Evolutionary conservation across 2,113 vertebrate species (phyloP).

Genomic region (Mystacornis crossleyi): DNA sequence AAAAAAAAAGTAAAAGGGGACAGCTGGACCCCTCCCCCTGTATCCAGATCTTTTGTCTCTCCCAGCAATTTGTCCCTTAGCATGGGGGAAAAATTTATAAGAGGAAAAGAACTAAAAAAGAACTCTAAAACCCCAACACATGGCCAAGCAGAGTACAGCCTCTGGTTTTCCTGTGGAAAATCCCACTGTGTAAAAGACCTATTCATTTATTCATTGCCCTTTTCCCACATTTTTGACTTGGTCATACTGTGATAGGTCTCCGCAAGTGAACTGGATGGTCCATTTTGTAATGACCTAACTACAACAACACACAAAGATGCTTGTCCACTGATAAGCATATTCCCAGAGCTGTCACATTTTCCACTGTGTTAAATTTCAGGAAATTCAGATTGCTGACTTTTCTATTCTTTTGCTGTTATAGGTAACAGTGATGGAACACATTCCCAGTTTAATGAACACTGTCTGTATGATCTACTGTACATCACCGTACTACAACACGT

Average conservation of each 20-base stretch:
- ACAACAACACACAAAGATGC: neutral
- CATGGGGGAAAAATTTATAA: too few relatives aligned
- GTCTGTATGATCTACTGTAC: conserved; percentile 79
- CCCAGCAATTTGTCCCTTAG: too few relatives aligned
- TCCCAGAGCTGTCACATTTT: neutral
- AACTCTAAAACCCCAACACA: too few relatives aligned
- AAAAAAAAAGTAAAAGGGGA: too few relatives aligned
- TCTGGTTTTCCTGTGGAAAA: neutral
- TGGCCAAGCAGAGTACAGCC: neutral
- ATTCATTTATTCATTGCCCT: neutral
- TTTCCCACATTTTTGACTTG: neutral
- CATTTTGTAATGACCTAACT: neutral
- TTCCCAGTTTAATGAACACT: conserved; percentile 78
- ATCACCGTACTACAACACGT: conserved; percentile 82
- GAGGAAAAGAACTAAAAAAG: too few relatives aligned
- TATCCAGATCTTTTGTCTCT: too few relatives aligned
- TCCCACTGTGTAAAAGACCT: neutral
- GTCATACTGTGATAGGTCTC: neutral
- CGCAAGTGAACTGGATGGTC: fast-evolving
- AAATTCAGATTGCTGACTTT: neutral
- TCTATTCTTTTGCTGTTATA: neutral
- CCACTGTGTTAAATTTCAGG: neutral
- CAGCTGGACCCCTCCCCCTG: too few relatives aligned
- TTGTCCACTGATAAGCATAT: neutral
- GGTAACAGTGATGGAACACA: conserved; percentile 72